A percentile compares a stretch with the other conserved stretches of the same genome.
phyloP scores from a whole-genome alignment of 2,113 vertebrate species.

The Pseudopodoces humilis region DNA sequence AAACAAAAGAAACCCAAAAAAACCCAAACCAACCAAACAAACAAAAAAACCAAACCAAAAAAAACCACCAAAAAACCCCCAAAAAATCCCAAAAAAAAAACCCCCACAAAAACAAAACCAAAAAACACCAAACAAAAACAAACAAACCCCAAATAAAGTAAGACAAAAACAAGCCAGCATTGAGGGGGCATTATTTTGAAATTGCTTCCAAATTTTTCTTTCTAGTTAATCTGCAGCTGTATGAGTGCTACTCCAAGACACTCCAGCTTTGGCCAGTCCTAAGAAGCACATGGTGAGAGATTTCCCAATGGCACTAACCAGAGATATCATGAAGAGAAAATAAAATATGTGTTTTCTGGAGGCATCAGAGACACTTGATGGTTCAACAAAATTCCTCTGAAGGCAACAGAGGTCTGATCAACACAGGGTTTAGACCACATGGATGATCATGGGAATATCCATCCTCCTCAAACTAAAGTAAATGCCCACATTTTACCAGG shows the following conservation, averaged over 20 bases:
- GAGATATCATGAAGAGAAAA: not conserved
- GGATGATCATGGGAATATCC: not conserved
- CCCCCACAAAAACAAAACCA: not conserved
- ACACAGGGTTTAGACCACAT: fast-evolving
- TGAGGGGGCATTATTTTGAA: not conserved
- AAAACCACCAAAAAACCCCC: not conserved
- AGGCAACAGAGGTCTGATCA: not conserved
- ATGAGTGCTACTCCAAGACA: not conserved
- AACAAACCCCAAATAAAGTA: not conserved
- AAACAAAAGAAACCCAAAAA: not conserved
- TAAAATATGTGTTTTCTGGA: not conserved
- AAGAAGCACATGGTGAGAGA: not conserved
- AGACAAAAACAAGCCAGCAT: not conserved
- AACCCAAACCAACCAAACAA: not conserved
- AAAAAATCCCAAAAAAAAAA: too few species aligned
- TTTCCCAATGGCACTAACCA: not conserved
- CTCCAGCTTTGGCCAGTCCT: not conserved
- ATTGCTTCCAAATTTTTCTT: slow-evolving; percentile 1
- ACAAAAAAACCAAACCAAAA: too few species aligned
- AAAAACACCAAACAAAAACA: not conserved
- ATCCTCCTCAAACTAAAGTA: not conserved
- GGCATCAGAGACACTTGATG: not conserved
- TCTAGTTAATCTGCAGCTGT: not conserved
- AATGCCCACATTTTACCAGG: not conserved
- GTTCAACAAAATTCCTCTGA: not conserved